Base-by-base conservation (phyloP, 2,113 vertebrate genomes). In the Pholis gunnellus region DNA sequence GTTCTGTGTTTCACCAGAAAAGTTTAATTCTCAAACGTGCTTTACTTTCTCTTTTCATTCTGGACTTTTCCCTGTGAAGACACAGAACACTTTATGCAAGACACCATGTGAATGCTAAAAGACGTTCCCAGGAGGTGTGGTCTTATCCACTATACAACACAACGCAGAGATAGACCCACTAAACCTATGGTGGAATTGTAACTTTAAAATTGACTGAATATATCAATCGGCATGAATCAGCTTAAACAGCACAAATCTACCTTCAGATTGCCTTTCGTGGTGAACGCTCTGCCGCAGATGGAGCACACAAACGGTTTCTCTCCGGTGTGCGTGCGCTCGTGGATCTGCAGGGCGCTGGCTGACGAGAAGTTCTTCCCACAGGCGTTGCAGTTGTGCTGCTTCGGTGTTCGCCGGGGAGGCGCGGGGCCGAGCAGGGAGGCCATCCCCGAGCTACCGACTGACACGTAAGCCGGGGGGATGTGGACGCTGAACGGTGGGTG, bases 281-380 rank as follows among this genome's bases (percentile, higher is more conserved):
- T 99, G 95, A 99, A 99, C 71, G 98, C 98, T 94, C 98, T 95
- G 86, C 98, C 97, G 60, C 98, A 99, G 94, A 99, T 95, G 88
- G 97, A 97, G 94, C 98, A 99, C 91, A 97, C 97, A 56, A 99
- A 99, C 0, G 98, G 98, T 92, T 99, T 99, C 96, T 99, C 98
- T 79, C 98, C 98, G 0, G 98, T 99, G 96, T 99, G 98, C 20
- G 98, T 99, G 88, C 98, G 97, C 92, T 99, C 98, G 6, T 99
- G 98, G 95, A 99, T 99, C 97, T 99, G 98, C 81, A 99, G 96
- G 75, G 98, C 98, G 70, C 98, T 99, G 93, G 98, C 98, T 10
- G 98, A 99, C 22, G 98, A 99, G 96, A 99, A 99, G 95, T 98
- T 99, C 95, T 99, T 99, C 85, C 97, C 97, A 4, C 98, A 99